A percentile compares a stretch with the other conserved stretches of the same genome.
Conservation (phyloP, 2,113 vertebrate species). For the Oostethus manadensis region DNA sequence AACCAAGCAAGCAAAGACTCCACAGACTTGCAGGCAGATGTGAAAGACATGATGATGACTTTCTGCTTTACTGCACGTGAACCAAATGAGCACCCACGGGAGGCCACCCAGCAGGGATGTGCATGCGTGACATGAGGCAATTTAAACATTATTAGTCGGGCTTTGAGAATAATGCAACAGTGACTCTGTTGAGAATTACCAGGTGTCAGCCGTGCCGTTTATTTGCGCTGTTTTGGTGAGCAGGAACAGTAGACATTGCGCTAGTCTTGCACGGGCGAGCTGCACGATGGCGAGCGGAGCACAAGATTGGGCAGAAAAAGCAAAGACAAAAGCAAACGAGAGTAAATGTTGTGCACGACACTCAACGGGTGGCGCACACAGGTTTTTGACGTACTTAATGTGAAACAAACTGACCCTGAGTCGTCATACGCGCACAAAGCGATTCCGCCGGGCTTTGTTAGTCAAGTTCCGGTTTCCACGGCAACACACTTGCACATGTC, state of each 20-base stretch:
- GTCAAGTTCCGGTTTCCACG: slow-evolving; percentile 1
- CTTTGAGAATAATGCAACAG: neutral
- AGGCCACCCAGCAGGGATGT: slow-evolving; percentile 15
- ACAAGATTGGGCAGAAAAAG: neutral
- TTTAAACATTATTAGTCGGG: slow-evolving; percentile 2
- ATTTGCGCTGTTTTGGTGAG: neutral
- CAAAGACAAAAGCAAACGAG: neutral
- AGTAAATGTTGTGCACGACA: neutral
- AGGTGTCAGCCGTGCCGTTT: no score
- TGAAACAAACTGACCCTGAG: neutral
- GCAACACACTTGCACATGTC: neutral
- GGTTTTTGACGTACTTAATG: neutral
- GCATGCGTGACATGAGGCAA: neutral
- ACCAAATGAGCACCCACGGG: slow-evolving; percentile 29
- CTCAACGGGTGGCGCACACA: neutral
- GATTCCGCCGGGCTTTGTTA: neutral
- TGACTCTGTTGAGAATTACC: neutral
- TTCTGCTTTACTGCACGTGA: slow-evolving; percentile 12
- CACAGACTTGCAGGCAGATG: neutral
- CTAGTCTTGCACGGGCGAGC: neutral
- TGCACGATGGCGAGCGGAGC: no score
- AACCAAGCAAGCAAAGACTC: neutral
- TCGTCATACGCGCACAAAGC: neutral
- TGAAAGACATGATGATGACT: neutral
- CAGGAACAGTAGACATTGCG: neutral